phyloP scores from a whole-genome alignment of 2,888 invertebrate genomes.

The Aspidapion aeneum region DNA sequence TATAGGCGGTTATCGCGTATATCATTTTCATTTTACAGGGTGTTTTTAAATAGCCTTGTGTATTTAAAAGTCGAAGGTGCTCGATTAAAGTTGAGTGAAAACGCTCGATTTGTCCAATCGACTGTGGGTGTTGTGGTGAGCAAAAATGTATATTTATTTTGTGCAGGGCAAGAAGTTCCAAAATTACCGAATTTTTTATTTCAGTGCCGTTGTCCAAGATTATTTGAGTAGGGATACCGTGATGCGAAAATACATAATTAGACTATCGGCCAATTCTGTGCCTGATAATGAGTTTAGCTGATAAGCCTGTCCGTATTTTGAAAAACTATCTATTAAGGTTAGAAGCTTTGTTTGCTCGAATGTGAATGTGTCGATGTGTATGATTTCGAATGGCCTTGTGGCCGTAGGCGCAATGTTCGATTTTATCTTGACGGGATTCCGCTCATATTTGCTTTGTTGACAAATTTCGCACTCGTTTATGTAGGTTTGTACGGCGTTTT shows the following conservation, averaged over 20 bases:
- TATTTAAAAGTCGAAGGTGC: constrained; percentile 12
- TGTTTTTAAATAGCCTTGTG: constrained; percentile 7
- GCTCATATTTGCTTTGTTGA: constrained; percentile 19
- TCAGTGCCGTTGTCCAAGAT: constrained; percentile 25
- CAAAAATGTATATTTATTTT: constrained; percentile 26
- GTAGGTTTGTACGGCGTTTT: too few relatives aligned
- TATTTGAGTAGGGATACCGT: constrained; percentile 23
- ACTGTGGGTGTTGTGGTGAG: too few relatives aligned
- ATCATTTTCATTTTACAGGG: not conserved
- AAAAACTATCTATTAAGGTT: constrained; percentile 26
- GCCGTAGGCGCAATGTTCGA: constrained; percentile 20
- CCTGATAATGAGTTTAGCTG: constrained; percentile 3
- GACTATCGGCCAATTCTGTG: constrained; percentile 19
- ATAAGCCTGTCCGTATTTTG: constrained; percentile 26
- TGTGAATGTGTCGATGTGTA: constrained; percentile 20
- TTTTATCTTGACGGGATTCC: constrained; percentile 15
- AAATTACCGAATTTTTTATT: constrained; percentile 24
- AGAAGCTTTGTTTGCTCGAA: constrained; percentile 22
- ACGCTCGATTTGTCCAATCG: too few relatives aligned
- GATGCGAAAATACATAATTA: constrained; percentile 25
- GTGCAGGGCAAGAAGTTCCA: constrained; percentile 22
- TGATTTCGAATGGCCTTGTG: constrained; percentile 21
- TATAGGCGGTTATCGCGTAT: constrained; percentile 1
- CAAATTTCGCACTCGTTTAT: constrained; percentile 25
- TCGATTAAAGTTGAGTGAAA: constrained; percentile 21